phyloP scores from a whole-genome alignment of 2,888 invertebrate genomes.

The Ichneumoninae sp. region DNA sequence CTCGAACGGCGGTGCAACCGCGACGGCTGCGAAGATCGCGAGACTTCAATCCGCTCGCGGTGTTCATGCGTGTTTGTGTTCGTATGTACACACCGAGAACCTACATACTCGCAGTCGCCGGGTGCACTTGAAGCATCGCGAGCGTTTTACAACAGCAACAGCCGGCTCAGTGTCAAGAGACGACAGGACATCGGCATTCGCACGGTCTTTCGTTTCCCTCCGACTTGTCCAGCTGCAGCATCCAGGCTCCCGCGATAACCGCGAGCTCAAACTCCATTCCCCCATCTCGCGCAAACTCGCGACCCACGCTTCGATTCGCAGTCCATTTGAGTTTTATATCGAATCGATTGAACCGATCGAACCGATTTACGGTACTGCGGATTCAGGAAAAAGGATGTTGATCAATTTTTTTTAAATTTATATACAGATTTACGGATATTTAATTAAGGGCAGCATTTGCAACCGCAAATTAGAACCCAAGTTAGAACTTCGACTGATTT shows the following conservation, averaged over 20 bases:
- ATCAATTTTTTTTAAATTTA: neutral
- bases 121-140: conserved; percentile 32
- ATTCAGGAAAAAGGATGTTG: neutral
- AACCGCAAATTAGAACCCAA: no score
- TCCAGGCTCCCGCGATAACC: conserved; percentile 6
- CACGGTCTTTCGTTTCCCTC: conserved; percentile 62
- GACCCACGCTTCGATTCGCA: neutral
- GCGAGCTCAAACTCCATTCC: neutral
- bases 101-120: conserved; percentile 2
- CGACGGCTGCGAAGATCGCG: conserved; percentile 54
- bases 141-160: conserved; percentile 42
- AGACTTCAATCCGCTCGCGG: conserved; percentile 32
- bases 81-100: conserved; percentile 15
- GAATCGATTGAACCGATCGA: neutral
- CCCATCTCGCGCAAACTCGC: neutral
- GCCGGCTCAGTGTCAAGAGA: conserved; percentile 68
- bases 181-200: conserved; percentile 72
- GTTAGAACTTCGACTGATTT: no score
- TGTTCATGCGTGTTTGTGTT: conserved; percentile 27
- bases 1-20: conserved; percentile 12
- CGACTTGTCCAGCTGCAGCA: conserved; percentile 37
- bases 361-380: neutral
- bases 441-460: no score
- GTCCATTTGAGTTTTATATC: neutral
- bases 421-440: no score